Evolutionary conservation across 2,113 vertebrate species (phyloP).

Genomic region (Tamias sibiricus): DNA sequence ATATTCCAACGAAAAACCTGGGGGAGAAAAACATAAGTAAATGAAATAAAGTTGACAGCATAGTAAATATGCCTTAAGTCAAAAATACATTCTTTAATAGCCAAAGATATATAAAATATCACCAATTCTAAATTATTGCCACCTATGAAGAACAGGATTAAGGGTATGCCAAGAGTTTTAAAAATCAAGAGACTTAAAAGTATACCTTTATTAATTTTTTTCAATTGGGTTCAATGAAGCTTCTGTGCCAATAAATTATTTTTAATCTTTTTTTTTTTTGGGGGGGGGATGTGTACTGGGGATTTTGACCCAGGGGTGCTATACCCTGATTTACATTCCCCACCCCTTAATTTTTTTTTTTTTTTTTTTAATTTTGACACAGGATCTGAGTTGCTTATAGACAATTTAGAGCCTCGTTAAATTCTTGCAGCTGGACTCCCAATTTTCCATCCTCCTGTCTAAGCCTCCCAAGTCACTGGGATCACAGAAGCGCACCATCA

Average conservation of each 20-base stretch:
- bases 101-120: constrained; percentile 11
- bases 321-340: too few relatives aligned
- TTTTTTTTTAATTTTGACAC: too few relatives aligned
- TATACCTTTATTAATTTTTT: neutral
- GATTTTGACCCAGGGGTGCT: too few relatives aligned
- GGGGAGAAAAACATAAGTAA: constrained; percentile 62
- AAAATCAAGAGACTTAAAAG: constrained; percentile 22
- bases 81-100: constrained; percentile 39
- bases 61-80: constrained; percentile 46
- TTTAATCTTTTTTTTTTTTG: neutral
- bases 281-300: neutral
- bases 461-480: too few relatives aligned
- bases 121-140: neutral
- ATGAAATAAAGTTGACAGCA: constrained; percentile 48
- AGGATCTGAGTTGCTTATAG: too few relatives aligned
- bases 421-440: too few relatives aligned
- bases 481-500: too few relatives aligned
- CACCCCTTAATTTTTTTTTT: too few relatives aligned
- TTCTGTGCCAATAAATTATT: constrained; percentile 23
- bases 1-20: constrained; percentile 96
- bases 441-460: too few relatives aligned
- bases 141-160: constrained; percentile 24
- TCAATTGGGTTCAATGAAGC: constrained; percentile 18
- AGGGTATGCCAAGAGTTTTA: neutral
- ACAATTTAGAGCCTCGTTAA: too few relatives aligned